phyloP scores from a whole-genome alignment of 37 sponge, comb jelly and placozoan species.

The Beroe ovata region DNA sequence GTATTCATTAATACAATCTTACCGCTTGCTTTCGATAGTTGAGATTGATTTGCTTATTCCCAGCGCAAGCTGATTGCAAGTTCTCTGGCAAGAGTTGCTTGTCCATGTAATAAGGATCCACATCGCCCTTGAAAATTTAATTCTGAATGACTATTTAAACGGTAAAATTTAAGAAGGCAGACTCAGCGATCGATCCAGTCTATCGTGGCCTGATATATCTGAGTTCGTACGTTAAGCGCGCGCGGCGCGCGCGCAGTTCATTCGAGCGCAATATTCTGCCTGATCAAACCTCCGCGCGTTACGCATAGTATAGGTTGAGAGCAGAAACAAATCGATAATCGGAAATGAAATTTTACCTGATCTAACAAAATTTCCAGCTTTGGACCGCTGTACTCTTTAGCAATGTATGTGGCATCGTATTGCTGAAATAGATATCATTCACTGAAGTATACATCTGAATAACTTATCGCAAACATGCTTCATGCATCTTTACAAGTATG shows the following conservation, averaged over 20 bases:
- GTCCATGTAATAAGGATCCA: conserved; percentile 36
- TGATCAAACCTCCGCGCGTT: too few species aligned
- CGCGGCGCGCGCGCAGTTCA: too few species aligned
- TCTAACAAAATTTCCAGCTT: conserved; percentile 81
- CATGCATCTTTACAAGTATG: not conserved
- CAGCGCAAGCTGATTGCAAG: conserved; percentile 1
- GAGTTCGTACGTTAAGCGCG: too few species aligned
- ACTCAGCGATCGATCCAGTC: too few species aligned
- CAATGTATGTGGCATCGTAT: conserved; percentile 90
- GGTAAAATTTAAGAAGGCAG: too few species aligned
- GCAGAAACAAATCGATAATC: too few species aligned
- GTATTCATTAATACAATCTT: not conserved
- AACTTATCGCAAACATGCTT: not conserved
- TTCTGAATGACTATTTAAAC: too few species aligned
- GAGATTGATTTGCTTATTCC: conserved; percentile 10
- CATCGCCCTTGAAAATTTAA: too few species aligned
- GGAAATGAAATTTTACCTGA: conserved; percentile 70
- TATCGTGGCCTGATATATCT: too few species aligned
- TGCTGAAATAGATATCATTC: conserved; percentile 46
- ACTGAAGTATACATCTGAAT: not conserved
- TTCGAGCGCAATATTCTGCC: too few species aligned
- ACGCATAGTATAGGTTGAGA: too few species aligned
- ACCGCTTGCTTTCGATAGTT: conserved; percentile 48
- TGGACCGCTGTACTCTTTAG: conserved; percentile 80
- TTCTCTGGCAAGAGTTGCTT: conserved; percentile 50